Evolutionary conservation across 1,140 invertebrate species (phyloP).

Genomic region (Belonocnema kinseyi): DNA sequence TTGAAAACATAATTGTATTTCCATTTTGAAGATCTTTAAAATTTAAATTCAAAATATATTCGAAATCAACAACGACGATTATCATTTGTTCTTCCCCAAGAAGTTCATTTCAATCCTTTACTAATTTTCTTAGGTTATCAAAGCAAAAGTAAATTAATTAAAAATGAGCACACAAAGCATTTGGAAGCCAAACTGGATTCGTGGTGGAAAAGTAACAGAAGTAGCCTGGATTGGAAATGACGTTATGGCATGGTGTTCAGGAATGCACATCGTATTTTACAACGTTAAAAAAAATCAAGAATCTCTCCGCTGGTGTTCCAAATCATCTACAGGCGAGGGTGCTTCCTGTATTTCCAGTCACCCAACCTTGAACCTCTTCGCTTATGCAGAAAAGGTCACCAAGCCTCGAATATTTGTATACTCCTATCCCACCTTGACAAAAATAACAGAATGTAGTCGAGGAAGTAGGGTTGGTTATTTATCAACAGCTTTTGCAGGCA

Average conservation of each 20-base stretch:
- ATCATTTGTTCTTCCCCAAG: not conserved
- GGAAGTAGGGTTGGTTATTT: constrained; percentile 57
- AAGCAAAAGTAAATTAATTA: not conserved
- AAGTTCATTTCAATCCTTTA: not conserved
- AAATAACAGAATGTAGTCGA: constrained; percentile 57
- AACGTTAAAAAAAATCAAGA: constrained; percentile 51
- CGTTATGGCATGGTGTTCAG: constrained; percentile 64
- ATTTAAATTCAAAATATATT: too few species aligned
- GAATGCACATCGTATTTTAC: constrained; percentile 65
- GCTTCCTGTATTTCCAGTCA: constrained; percentile 63
- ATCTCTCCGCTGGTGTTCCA: constrained; percentile 55
- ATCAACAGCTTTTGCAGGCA: constrained; percentile 59
- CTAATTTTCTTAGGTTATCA: not conserved
- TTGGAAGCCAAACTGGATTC: constrained; percentile 63
- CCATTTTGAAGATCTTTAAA: too few species aligned
- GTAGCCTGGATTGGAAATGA: constrained; percentile 67
- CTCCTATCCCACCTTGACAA: constrained; percentile 65
- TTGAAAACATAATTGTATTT: too few species aligned
- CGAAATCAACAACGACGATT: too few species aligned
- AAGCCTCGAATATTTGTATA: constrained; percentile 64
- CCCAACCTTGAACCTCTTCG: constrained; percentile 54
- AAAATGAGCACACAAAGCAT: constrained; percentile 33
- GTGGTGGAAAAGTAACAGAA: constrained; percentile 62
- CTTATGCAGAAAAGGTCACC: constrained; percentile 62
- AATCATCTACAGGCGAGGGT: constrained; percentile 58